These are phyloP conservation scores for Coenobita brevimanus DNA, from an alignment of 1,140 invertebrate genomes.

Conservation along the genomic window DNA sequence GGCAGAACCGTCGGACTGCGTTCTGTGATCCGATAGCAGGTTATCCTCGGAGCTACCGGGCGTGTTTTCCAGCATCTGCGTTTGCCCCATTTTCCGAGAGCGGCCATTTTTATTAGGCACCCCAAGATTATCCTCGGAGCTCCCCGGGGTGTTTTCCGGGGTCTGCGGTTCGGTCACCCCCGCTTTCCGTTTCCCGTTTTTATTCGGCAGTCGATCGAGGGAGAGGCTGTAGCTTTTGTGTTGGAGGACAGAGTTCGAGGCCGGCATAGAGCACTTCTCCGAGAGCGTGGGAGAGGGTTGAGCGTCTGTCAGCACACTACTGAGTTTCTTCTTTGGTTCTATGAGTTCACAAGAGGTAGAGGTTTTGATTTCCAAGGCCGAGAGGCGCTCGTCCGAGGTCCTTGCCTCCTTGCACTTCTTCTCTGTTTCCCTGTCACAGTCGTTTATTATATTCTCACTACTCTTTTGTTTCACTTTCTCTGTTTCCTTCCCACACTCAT, in stretches of 20 bases:
- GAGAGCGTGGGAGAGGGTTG: slow-evolving; percentile 60
- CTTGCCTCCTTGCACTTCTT: not conserved
- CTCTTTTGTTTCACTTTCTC: slow-evolving; percentile 22
- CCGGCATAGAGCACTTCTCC: slow-evolving; percentile 46
- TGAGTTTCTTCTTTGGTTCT: slow-evolving; percentile 56
- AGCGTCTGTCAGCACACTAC: slow-evolving; percentile 37
- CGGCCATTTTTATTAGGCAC: slow-evolving; percentile 56
- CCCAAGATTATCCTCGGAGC: too few relatives aligned
- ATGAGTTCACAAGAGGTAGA: slow-evolving; percentile 63
- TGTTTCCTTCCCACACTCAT: slow-evolving; percentile 36
- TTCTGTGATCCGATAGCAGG: slow-evolving; percentile 43
- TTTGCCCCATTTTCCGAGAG: not conserved
- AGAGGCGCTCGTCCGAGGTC: slow-evolving; percentile 31
- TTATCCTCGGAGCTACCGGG: slow-evolving; percentile 49
- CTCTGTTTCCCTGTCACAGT: slow-evolving; percentile 24
- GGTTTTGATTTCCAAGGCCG: slow-evolving; percentile 55
- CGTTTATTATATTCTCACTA: slow-evolving; percentile 53
- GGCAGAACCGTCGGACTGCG: slow-evolving; percentile 16
- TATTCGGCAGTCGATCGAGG: slow-evolving; percentile 47
- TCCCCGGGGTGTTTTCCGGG: too few relatives aligned
- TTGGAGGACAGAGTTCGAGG: slow-evolving; percentile 49
- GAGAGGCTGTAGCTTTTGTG: slow-evolving; percentile 60
- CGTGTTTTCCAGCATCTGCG: slow-evolving; percentile 40
- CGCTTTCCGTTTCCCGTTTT: too few relatives aligned
- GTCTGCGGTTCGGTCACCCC: too few relatives aligned